These are phyloP conservation scores for Choristoneura rosaceana DNA, from an alignment of 2,888 invertebrate genomes.

Conservation along the genomic window DNA sequence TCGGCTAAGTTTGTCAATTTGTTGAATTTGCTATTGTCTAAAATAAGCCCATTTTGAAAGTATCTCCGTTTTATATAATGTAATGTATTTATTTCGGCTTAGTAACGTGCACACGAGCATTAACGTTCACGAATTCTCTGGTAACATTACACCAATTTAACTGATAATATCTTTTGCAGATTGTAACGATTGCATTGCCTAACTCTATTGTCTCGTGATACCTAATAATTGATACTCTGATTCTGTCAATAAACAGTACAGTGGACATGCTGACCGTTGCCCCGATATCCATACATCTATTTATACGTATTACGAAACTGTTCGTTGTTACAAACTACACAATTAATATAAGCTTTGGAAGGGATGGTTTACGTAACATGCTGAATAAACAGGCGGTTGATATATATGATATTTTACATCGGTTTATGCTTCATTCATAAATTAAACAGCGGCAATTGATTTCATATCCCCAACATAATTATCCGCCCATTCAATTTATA, in stretches of 20 bases:
- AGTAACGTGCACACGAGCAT: conserved; percentile 74
- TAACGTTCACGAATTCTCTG: conserved; percentile 71
- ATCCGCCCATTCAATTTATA: conserved; percentile 16
- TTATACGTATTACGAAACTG: background rate
- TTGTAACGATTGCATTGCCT: conserved; percentile 58
- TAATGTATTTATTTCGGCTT: conserved; percentile 50
- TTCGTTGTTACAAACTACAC: background rate
- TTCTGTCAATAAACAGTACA: conserved; percentile 48
- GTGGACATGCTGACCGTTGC: conserved; percentile 21
- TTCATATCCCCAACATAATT: conserved; percentile 14
- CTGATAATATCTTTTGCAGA: conserved; percentile 63
- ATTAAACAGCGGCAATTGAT: conserved; percentile 18
- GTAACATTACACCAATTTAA: conserved; percentile 64
- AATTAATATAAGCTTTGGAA: no score
- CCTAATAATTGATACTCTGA: conserved; percentile 56
- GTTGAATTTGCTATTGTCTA: background rate
- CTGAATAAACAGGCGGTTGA: background rate
- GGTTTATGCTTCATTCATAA: background rate
- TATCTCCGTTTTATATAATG: conserved; percentile 20
- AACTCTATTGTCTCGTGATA: conserved; percentile 63
- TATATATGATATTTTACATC: background rate
- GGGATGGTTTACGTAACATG: no score
- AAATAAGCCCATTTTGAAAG: background rate
- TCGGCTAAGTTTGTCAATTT: background rate
- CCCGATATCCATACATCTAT: background rate